These are phyloP conservation scores for Cryptophagus acutangulus DNA, from an alignment of 2,888 invertebrate genomes.

Conservation along the genomic window DNA sequence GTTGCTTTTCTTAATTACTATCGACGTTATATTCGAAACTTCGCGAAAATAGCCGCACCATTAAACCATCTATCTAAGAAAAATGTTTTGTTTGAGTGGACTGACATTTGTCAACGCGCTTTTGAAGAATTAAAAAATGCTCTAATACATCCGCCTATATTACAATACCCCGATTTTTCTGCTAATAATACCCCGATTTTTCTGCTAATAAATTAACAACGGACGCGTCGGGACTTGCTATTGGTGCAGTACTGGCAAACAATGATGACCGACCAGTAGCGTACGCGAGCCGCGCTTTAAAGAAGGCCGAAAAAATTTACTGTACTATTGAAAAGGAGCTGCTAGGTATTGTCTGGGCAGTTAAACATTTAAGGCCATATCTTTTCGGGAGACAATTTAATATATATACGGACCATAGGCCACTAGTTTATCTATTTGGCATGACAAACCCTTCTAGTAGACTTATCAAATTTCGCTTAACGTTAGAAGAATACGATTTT, in stretches of 20 bases:
- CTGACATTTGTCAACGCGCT: conserved; percentile 18
- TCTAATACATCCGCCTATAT: conserved; percentile 14
- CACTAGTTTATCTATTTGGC: conserved; percentile 25
- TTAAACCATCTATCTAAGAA: conserved; percentile 20
- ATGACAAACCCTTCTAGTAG: conserved; percentile 26
- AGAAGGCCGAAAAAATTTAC: conserved; percentile 11
- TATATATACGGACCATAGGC: conserved; percentile 10
- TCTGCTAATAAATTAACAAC: too few relatives aligned
- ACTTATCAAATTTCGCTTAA: conserved; percentile 26
- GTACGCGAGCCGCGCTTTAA: conserved; percentile 8
- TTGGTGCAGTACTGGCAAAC: conserved; percentile 13
- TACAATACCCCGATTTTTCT: conserved; percentile 20
- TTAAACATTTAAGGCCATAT: conserved; percentile 19
- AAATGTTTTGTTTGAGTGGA: conserved; percentile 17
- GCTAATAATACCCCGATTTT: conserved; percentile 10
- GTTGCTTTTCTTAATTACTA: conserved; percentile 24
- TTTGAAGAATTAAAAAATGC: too few relatives aligned
- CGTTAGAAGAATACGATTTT: conserved; percentile 19
- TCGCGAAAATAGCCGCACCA: conserved; percentile 16
- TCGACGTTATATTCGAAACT: conserved; percentile 18
- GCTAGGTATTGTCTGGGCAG: conserved; percentile 24
- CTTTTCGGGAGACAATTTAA: conserved; percentile 2
- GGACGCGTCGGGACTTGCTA: conserved; percentile 10
- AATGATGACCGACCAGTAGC: conserved; percentile 9
- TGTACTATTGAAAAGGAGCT: conserved; percentile 14